Evolutionary conservation across 2,888 invertebrate species (phyloP).

Genomic region (Rhingia rostrata): DNA sequence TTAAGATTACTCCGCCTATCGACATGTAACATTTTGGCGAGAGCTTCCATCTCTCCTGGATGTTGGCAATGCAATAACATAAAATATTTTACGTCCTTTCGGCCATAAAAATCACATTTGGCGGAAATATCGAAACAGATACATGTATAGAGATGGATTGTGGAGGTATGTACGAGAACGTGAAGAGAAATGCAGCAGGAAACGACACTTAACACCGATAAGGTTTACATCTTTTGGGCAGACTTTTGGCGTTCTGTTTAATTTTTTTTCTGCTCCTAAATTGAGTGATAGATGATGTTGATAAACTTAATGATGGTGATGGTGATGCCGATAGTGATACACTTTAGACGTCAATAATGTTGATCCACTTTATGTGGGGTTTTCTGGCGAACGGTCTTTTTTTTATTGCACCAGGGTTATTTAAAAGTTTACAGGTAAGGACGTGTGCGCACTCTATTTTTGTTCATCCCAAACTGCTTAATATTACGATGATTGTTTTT

Average conservation of each 20-base stretch:
- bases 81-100: conserved; percentile 57
- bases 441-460: too few species aligned
- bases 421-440: too few species aligned
- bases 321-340: conserved; percentile 22
- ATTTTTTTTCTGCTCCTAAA: background rate
- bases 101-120: conserved; percentile 55
- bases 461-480: too few species aligned
- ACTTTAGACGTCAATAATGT: conserved; percentile 30
- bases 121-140: conserved; percentile 24
- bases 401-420: too few species aligned
- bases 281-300: conserved; percentile 54
- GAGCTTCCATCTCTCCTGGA: background rate
- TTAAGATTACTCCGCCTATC: conserved; percentile 11
- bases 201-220: conserved; percentile 12
- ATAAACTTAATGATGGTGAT: conserved; percentile 31
- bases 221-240: conserved; percentile 17
- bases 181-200: conserved; percentile 6
- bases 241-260: conserved; percentile 13
- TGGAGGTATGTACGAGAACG: background rate
- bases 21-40: background rate
- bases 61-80: conserved; percentile 42
- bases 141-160: background rate
- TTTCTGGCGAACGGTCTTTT: background rate
- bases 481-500: too few species aligned
- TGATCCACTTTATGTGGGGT: conserved; percentile 23